Evolutionary conservation across 2,888 invertebrate species (phyloP).

Genomic region (Copidosoma aretas): DNA sequence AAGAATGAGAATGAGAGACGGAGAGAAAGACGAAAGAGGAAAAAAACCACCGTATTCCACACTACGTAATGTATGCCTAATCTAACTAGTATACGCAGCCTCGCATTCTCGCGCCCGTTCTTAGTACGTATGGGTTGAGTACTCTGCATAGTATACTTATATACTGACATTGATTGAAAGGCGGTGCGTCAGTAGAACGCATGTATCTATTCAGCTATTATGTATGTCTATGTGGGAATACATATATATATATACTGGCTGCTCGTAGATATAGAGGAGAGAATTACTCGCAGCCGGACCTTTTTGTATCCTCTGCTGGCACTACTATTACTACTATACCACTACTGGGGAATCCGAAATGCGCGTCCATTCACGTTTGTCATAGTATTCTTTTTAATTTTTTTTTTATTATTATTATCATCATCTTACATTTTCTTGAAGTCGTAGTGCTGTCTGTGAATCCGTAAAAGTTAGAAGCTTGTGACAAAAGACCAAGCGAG

Average conservation of each 20-base stretch:
- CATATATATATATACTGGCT: no score
- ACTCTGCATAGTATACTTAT: not conserved
- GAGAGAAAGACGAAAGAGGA: not conserved
- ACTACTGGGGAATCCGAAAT: no score
- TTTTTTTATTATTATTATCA: no score
- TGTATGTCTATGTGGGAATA: no score
- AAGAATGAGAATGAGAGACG: not conserved
- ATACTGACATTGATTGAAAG: slow-evolving; percentile 33
- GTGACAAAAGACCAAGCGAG: slow-evolving; percentile 56
- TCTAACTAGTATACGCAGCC: slow-evolving; percentile 9
- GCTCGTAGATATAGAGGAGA: slow-evolving; percentile 16
- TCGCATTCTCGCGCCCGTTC: not conserved
- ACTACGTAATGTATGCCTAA: no score
- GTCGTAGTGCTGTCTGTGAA: slow-evolving; percentile 50
- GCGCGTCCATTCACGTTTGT: no score
- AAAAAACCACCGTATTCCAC: slow-evolving; percentile 2
- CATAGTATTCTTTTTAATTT: no score
- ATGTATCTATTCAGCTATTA: no score
- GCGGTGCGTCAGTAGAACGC: not conserved
- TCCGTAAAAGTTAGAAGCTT: slow-evolving; percentile 60
- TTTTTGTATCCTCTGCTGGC: no score
- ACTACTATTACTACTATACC: no score
- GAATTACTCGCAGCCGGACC: no score
- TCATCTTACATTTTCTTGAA: no score
- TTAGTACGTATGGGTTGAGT: not conserved